Evolutionary conservation across 2,888 invertebrate species (phyloP).

Genomic region (Pomacea canaliculata): DNA sequence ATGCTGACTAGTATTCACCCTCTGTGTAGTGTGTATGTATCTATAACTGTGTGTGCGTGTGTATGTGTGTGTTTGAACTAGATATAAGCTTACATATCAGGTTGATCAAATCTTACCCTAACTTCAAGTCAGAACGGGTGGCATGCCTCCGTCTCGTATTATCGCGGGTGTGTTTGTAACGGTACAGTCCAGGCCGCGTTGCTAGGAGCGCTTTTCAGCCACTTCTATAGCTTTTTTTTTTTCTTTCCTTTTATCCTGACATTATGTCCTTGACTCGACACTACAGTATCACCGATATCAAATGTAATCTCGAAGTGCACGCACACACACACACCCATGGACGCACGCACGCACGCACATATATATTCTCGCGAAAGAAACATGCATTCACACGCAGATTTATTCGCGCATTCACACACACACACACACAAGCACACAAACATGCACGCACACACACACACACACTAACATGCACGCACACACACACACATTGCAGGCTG

Average conservation of each 20-base stretch:
- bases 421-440: neutral
- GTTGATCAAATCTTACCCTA: no score
- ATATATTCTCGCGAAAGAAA: no score
- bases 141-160: no score
- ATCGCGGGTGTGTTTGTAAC: no score
- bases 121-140: no score
- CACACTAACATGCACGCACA: neutral
- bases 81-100: no score
- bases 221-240: no score
- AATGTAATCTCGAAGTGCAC: neutral
- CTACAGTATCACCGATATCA: no score
- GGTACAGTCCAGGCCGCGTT: no score
- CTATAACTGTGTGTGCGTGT: conserved; percentile 10
- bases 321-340: neutral
- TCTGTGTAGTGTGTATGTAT: conserved; percentile 3
- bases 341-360: neutral
- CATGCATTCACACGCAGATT: neutral
- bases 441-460: neutral
- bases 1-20: neutral
- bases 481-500: neutral
- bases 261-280: no score
- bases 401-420: conserved; percentile 4
- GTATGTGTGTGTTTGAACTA: neutral
- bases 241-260: no score
- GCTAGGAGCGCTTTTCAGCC: no score